Conservation (phyloP, 2,888 invertebrate species). For the Diplolepis rosae region DNA sequence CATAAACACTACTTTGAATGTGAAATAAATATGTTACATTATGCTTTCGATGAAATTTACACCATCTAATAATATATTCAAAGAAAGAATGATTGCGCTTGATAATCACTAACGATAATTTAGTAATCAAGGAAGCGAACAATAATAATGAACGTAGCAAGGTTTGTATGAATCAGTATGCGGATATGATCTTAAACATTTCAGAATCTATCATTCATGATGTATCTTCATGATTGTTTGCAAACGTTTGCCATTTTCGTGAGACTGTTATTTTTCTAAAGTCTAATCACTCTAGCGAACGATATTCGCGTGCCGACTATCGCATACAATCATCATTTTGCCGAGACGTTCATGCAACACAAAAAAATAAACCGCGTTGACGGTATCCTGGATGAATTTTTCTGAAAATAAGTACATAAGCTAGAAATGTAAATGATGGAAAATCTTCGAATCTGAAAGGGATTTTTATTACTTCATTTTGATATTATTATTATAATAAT, state of each 20-base stretch:
- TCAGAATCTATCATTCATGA: no score
- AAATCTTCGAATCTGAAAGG: neutral
- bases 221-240: neutral
- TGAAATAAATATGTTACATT: no score
- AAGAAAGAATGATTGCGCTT: no score
- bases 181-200: neutral
- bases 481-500: no score
- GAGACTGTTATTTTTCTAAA: neutral
- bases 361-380: constrained; percentile 18
- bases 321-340: constrained; percentile 24
- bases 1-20: no score
- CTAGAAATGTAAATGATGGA: neutral
- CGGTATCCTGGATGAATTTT: neutral
- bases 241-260: neutral
- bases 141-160: neutral
- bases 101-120: no score
- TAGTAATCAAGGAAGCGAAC: neutral
- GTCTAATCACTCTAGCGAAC: neutral
- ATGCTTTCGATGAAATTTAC: no score
- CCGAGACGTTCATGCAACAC: neutral
- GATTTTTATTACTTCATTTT: no score
- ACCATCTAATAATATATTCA: no score
- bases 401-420: neutral
- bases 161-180: neutral
- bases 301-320: constrained; percentile 36